phyloP scores from a whole-genome alignment of 2,113 vertebrate species.

The Brienomyrus brachyistius region DNA sequence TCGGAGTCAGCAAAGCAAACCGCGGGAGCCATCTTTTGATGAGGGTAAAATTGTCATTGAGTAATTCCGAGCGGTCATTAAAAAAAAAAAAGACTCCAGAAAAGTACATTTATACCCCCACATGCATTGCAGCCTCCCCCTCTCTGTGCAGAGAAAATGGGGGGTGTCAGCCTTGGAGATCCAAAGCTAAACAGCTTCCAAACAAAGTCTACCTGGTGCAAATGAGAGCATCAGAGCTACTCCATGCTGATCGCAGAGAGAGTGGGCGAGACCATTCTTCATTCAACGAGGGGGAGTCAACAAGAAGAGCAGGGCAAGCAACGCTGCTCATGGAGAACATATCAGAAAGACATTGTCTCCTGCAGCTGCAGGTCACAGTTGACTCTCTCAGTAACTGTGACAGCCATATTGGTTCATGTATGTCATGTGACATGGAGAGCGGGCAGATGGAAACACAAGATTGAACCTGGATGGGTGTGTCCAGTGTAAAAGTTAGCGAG shows the following conservation, averaged over 20 bases:
- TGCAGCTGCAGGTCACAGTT: not conserved
- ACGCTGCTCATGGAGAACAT: not conserved
- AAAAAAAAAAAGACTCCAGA: not conserved
- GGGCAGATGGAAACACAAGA: not conserved
- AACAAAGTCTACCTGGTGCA: not conserved
- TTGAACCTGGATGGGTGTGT: not conserved
- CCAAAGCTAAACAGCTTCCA: not conserved
- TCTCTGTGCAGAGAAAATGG: not conserved
- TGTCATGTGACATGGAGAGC: not conserved
- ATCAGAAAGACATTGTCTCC: not conserved
- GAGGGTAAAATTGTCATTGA: not conserved
- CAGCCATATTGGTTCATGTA: not conserved
- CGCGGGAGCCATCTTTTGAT: not conserved
- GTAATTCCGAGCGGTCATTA: not conserved
- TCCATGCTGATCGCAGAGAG: not conserved
- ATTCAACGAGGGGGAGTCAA: not conserved
- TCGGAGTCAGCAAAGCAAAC: not conserved
- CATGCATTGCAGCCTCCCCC: not conserved
- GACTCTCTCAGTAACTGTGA: not conserved
- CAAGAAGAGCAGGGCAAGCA: not conserved
- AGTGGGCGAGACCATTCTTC: not conserved
- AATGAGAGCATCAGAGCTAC: not conserved
- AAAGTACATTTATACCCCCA: not conserved
- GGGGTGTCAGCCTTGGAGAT: not conserved
- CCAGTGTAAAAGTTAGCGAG: not conserved